Percentiles rank a stretch among this genome's conserved stretches.
Evolutionary conservation across 2,888 invertebrate species (phyloP).

Genomic region (Tipula unca): DNA sequence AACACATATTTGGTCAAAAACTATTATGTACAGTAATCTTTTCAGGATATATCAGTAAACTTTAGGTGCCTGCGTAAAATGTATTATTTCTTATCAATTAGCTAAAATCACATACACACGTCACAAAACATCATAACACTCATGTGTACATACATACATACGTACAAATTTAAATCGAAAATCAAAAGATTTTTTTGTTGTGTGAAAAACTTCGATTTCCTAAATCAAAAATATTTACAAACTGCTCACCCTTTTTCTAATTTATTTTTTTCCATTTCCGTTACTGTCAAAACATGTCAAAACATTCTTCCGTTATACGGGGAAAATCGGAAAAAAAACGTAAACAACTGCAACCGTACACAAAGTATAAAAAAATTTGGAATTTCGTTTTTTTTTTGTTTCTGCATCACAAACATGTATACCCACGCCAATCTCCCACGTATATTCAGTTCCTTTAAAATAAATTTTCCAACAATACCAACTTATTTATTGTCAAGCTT

Average conservation of each 20-base stretch:
- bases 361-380: background rate
- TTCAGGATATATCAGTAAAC: too few species aligned
- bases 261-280: slow-evolving; percentile 8
- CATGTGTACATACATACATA: too few species aligned
- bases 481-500: background rate
- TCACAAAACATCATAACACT: background rate
- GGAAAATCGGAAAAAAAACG: background rate
- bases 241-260: background rate
- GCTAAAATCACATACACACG: too few species aligned
- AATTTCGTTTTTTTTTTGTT: background rate
- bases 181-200: background rate
- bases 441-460: background rate
- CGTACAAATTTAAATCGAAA: background rate
- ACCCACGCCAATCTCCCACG: background rate
- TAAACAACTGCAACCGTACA: background rate
- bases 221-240: background rate
- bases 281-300: background rate
- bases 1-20: too few species aligned
- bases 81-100: too few species aligned
- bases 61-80: too few species aligned
- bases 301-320: background rate
- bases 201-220: background rate
- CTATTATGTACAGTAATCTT: too few species aligned
- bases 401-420: background rate
- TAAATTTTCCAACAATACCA: background rate